These are phyloP conservation scores for Amphimallon solstitiale DNA, from an alignment of 2,888 invertebrate species.

Conservation along the genomic window DNA sequence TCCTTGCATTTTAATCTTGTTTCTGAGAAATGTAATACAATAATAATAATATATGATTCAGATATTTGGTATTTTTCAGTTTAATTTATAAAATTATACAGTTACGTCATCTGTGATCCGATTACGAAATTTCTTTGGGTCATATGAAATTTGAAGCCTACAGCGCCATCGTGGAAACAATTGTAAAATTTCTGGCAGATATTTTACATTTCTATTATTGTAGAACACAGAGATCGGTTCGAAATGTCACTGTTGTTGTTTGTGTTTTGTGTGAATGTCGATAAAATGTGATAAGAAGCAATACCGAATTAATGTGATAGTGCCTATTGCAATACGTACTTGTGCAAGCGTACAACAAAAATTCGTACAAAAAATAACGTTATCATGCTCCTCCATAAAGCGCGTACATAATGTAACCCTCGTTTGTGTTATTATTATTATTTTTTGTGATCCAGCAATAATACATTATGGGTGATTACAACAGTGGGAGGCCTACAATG, in stretches of 20 bases:
- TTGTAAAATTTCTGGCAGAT: too few species aligned
- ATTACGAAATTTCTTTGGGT: too few species aligned
- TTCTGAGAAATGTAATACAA: too few species aligned
- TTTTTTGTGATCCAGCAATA: background rate
- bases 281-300: slow-evolving; percentile 45
- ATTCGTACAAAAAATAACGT: slow-evolving; percentile 2
- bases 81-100: too few species aligned
- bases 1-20: too few species aligned
- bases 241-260: slow-evolving; percentile 48
- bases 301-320: slow-evolving; percentile 42
- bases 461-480: slow-evolving; percentile 44
- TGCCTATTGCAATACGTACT: slow-evolving; percentile 29
- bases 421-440: slow-evolving; percentile 17
- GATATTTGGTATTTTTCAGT: too few species aligned
- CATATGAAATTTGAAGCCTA: too few species aligned
- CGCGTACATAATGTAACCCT: slow-evolving; percentile 9
- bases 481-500: slow-evolving; percentile 61
- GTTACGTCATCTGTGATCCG: too few species aligned
- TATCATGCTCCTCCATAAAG: slow-evolving; percentile 10
- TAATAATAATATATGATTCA: too few species aligned
- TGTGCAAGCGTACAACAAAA: slow-evolving; percentile 7
- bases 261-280: slow-evolving; percentile 38
- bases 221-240: slow-evolving; percentile 35
- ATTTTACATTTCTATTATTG: too few species aligned
- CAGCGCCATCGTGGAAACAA: too few species aligned